A percentile compares a stretch with the other conserved stretches of the same genome.
Evolutionary conservation across 64 coral and sea anemone species (phyloP).

Genomic region (Platygyra sinensis): DNA sequence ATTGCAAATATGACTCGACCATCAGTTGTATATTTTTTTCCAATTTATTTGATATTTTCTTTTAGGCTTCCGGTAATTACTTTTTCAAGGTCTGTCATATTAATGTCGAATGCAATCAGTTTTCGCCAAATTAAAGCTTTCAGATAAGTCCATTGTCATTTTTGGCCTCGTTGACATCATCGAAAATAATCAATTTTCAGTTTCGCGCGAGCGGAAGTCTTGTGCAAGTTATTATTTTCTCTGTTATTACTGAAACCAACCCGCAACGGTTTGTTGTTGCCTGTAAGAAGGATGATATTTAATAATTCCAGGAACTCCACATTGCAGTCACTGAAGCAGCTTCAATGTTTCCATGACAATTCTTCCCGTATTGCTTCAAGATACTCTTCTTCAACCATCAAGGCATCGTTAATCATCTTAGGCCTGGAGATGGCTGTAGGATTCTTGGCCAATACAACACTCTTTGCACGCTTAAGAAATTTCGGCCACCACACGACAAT

Average conservation of each 20-base stretch:
- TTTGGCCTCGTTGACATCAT: too few relatives aligned
- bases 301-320: neutral
- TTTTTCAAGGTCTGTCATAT: neutral
- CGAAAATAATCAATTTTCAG: too few relatives aligned
- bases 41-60: neutral
- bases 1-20: too few relatives aligned
- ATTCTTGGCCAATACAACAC: neutral
- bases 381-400: neutral
- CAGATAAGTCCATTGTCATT: too few relatives aligned
- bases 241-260: neutral
- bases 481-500: neutral
- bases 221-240: neutral
- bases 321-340: neutral
- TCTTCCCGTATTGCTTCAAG: neutral
- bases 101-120: neutral
- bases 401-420: neutral
- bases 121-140: neutral
- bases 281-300: neutral
- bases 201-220: too few relatives aligned
- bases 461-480: neutral
- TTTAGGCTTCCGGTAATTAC: neutral
- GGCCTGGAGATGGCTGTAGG: neutral
- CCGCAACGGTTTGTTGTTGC: neutral
- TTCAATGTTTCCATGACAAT: neutral
- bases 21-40: neutral